Conservation (phyloP, 2,888 invertebrate genomes). For the Synanthedon vespiformis region DNA sequence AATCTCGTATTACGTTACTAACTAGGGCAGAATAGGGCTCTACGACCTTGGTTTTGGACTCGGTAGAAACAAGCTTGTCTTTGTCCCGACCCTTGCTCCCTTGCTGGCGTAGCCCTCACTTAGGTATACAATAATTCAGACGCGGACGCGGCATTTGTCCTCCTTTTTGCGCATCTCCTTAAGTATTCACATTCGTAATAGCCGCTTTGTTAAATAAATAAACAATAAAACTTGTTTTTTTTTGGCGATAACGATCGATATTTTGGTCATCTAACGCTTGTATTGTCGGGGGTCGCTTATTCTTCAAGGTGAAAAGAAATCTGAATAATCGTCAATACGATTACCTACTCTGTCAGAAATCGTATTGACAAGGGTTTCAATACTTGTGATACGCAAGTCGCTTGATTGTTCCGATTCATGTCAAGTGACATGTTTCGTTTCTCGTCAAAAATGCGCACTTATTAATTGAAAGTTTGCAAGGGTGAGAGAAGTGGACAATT, state of each 20-base stretch:
- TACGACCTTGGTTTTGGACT: too few species aligned
- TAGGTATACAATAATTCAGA: slow-evolving; percentile 20
- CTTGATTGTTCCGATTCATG: slow-evolving; percentile 39
- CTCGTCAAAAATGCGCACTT: slow-evolving; percentile 19
- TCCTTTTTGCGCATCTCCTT: slow-evolving; percentile 26
- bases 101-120: slow-evolving; percentile 16
- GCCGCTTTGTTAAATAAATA: neutral
- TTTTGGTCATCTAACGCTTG: neutral
- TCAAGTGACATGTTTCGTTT: slow-evolving; percentile 36
- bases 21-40: too few species aligned
- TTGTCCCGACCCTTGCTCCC: slow-evolving; percentile 40
- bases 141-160: slow-evolving; percentile 25
- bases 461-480: slow-evolving; percentile 23
- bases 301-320: neutral
- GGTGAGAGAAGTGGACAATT: slow-evolving; percentile 29
- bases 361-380: slow-evolving; percentile 40
- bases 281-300: neutral
- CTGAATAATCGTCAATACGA: too few species aligned
- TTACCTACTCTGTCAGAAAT: slow-evolving; percentile 26
- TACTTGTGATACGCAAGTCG: slow-evolving; percentile 3
- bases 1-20: too few species aligned
- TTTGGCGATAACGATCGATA: neutral
- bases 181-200: slow-evolving; percentile 19
- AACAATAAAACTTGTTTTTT: neutral
- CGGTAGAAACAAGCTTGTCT: slow-evolving; percentile 17